A percentile compares a stretch with the other conserved stretches of the same genome.
phyloP scores from a whole-genome alignment of 2,888 invertebrate genomes.

The Poecilobothrus nobilitatus region DNA sequence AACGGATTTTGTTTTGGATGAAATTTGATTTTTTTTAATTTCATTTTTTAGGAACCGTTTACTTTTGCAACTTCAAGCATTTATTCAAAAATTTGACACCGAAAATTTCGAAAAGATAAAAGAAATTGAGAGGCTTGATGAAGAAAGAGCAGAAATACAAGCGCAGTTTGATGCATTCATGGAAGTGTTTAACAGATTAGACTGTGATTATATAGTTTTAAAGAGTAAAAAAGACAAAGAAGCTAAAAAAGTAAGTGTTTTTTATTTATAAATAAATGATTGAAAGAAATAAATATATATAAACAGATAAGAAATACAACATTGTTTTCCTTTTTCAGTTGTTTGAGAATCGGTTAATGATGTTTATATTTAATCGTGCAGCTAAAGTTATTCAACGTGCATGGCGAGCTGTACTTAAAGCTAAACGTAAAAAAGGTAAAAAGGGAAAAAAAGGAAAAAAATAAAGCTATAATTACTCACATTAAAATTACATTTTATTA shows the following conservation, averaged over 20 bases:
- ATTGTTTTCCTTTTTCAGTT: neutral
- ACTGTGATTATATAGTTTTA: conserved; percentile 31
- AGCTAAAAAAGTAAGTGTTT: conserved; percentile 15
- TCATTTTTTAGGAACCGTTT: conserved; percentile 31
- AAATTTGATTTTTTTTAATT: conserved; percentile 2
- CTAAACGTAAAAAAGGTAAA: conserved; percentile 29
- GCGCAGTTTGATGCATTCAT: conserved; percentile 30
- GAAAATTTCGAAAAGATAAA: conserved; percentile 34
- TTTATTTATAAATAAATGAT: neutral
- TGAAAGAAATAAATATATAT: too few relatives aligned
- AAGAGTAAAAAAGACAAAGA: conserved; percentile 27
- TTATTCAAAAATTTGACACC: conserved; percentile 37
- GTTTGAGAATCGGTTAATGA: conserved; percentile 11
- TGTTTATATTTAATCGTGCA: conserved; percentile 37
- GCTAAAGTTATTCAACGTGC: conserved; percentile 34
- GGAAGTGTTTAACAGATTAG: conserved; percentile 28
- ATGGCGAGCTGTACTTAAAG: conserved; percentile 31
- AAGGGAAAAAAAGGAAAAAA: conserved; percentile 24
- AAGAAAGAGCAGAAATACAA: conserved; percentile 26
- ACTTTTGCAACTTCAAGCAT: conserved; percentile 32
- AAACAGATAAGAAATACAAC: too few relatives aligned
- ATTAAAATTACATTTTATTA: neutral
- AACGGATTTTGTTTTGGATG: too few relatives aligned
- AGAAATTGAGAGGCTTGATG: conserved; percentile 30
- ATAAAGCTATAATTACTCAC: neutral